phyloP scores from a whole-genome alignment of 2,797 vertebrate genomes.

The Bovichtus variegatus region DNA sequence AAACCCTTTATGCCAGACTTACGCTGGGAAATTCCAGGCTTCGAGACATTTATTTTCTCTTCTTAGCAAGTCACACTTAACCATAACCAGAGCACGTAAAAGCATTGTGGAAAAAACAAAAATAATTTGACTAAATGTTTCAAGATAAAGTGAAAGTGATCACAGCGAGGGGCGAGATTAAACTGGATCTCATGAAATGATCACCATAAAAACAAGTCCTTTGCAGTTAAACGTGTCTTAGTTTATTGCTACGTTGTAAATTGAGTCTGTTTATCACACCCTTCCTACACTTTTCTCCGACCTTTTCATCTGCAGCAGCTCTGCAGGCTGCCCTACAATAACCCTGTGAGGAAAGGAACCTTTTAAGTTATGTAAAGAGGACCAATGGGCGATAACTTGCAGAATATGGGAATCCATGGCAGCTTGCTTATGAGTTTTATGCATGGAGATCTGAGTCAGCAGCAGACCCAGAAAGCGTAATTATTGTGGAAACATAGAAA shows the following conservation, averaged over 20 bases:
- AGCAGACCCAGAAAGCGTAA: conserved; percentile 2
- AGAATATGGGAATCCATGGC: neutral
- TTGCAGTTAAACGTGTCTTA: neutral
- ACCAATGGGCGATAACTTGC: neutral
- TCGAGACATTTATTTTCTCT: neutral
- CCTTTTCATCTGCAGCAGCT: conserved; percentile 9
- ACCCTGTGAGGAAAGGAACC: neutral
- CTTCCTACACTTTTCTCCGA: conserved; percentile 17
- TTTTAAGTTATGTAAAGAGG: neutral
- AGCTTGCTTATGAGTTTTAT: neutral
- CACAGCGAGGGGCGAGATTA: too few species aligned
- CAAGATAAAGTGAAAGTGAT: neutral
- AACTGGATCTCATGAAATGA: neutral
- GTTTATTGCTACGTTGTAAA: conserved; percentile 4
- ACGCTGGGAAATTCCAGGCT: neutral
- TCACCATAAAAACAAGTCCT: neutral
- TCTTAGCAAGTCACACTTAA: too few species aligned
- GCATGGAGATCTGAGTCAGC: conserved; percentile 8
- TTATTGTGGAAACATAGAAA: conserved; percentile 17
- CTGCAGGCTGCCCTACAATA: neutral
- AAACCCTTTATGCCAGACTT: neutral
- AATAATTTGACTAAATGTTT: neutral
- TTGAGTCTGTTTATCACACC: conserved; percentile 7
- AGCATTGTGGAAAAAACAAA: neutral
- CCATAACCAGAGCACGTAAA: neutral